Conservation (phyloP, 2,113 vertebrate genomes). For the Tenrec ecaudatus region DNA sequence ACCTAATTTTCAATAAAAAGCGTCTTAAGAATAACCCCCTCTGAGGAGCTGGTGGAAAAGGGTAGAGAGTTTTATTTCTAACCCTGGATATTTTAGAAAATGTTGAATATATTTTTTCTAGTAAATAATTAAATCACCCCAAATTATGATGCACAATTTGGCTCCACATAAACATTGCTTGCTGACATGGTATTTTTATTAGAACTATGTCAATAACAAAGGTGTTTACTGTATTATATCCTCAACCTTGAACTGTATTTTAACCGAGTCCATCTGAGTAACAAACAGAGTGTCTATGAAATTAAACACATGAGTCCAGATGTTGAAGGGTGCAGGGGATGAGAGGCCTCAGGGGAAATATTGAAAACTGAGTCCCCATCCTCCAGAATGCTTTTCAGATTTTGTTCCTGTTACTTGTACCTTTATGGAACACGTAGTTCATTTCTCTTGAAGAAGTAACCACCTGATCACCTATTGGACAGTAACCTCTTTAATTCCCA, state of each 20-base stretch:
- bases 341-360: neutral
- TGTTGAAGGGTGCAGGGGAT: neutral
- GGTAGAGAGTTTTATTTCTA: neutral
- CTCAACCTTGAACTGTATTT: neutral
- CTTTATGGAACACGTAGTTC: neutral
- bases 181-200: conserved; percentile 11
- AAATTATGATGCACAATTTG: conserved; percentile 10
- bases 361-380: neutral
- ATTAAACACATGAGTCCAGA: neutral
- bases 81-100: conserved; percentile 31
- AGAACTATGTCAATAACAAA: conserved; percentile 8
- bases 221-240: neutral
- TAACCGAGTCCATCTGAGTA: neutral
- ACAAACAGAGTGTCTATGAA: neutral
- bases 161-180: neutral
- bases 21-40: too few relatives aligned
- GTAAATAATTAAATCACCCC: conserved; percentile 36
- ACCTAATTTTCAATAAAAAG: too few relatives aligned
- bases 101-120: neutral
- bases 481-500: neutral
- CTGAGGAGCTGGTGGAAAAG: neutral
- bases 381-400: neutral
- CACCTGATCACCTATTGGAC: neutral
- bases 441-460: conserved; percentile 4
- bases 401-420: neutral